Evolutionary conservation across 2,888 invertebrate species (phyloP).

Genomic region (Trissoscelio sp.): DNA sequence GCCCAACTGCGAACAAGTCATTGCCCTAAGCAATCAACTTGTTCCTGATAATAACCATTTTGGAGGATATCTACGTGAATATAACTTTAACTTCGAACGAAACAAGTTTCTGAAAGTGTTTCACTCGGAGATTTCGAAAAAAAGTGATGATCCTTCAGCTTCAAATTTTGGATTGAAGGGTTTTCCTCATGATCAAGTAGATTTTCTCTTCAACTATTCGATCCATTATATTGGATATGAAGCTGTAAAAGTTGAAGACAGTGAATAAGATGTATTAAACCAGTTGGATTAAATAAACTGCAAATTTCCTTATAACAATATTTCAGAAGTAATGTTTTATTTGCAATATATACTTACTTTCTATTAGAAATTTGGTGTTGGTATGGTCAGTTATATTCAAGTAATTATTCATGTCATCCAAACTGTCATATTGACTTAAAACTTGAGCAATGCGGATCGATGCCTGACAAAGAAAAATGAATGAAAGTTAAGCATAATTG

Average conservation of each 20-base stretch:
- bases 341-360: no score
- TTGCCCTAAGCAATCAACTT: conserved; percentile 67
- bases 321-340: no score
- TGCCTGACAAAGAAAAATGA: conserved; percentile 27
- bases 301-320: no score
- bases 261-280: no score
- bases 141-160: neutral
- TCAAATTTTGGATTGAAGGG: no score
- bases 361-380: no score
- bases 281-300: no score
- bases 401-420: conserved; percentile 48
- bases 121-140: no score
- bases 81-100: conserved; percentile 71
- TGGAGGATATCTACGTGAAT: conserved; percentile 70
- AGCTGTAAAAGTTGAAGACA: conserved; percentile 53
- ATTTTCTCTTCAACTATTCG: conserved; percentile 74
- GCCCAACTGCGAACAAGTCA: conserved; percentile 69
- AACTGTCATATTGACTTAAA: conserved; percentile 40
- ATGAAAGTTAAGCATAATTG: no score
- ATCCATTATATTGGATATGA: conserved; percentile 87
- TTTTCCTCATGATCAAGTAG: conserved; percentile 34
- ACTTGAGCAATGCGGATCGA: conserved; percentile 38
- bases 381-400: conserved; percentile 29
- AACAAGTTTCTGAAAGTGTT: no score
- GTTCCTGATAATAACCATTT: conserved; percentile 72